Base-by-base conservation (phyloP, 2,797 vertebrate genomes). In the Triplophysa bombifrons region DNA sequence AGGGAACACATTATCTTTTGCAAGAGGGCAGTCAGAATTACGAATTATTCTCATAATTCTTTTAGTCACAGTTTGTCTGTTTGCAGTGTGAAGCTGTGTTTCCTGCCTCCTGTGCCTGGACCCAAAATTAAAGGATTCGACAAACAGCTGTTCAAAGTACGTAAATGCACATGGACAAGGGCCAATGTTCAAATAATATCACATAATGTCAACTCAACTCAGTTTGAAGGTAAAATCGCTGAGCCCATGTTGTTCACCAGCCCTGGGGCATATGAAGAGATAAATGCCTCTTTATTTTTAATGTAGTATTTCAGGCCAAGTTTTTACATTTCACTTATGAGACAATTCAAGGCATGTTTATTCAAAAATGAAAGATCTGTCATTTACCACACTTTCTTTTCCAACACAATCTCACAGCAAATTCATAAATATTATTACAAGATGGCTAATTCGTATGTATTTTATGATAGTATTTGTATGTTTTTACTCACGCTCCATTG, bases 101-200 rank as follows among this genome's bases (percentile, higher is more conserved):
- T 99, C 80, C 89, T 98, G 72, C 97, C 97, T 17, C 96, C 97
- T 9, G 92, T 99, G 85, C 97, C 96, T 1, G 95, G 96, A 82
- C 97, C 97, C 1, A 99, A 97, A 91, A 99, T 99, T 85, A 96
- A 94, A 93, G 97, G 97, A 88, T 95, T 99, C 89, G 97, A 99
- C 88, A 88, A 94, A 41, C 93, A 96, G 73, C 92, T 96, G 41
- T 90, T 98, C 16, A 96, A 98, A 95, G 97, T 97, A 92, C 93
- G 85, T 81, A 9, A 16, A 55, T 17, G 19, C n/a, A 8, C 20
- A 44, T 27, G 8, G 1, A 20, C 55, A 66, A 64, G 13, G 16
- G 13, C 50, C 22, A 30, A 27, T 19, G 27, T 38, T 64, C 16
- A 60, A 10, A 64, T 34, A 27, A 34, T 30, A 3, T 61, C 30